Conservation (phyloP, 1,140 invertebrate genomes). For the Eriocheir sinensis region DNA sequence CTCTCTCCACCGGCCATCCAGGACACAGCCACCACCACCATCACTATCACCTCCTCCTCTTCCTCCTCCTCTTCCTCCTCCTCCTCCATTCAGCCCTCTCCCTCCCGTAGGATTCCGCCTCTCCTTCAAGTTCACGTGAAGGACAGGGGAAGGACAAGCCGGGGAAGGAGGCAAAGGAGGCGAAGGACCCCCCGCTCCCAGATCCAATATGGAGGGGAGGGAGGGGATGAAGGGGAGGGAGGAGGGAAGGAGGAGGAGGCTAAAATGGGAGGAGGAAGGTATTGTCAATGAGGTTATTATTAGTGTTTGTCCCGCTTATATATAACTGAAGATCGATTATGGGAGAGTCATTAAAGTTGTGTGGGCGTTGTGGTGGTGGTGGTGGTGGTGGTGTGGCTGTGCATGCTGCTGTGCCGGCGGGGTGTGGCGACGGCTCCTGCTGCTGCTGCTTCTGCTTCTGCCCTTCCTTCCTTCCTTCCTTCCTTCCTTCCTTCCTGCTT, state of each 20-base stretch:
- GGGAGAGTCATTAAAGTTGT: constrained; percentile 11
- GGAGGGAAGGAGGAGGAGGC: too few species aligned
- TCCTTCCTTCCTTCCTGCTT: too few species aligned
- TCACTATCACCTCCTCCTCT: background rate
- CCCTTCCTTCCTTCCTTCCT: too few species aligned
- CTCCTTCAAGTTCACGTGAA: constrained; percentile 15
- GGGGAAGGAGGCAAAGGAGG: too few species aligned
- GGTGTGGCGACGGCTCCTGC: background rate
- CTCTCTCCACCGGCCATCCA: background rate
- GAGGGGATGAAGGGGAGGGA: too few species aligned
- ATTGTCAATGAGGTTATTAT: background rate
- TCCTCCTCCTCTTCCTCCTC: background rate
- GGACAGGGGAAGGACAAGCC: background rate
- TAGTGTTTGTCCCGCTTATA: background rate
- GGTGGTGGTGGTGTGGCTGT: background rate
- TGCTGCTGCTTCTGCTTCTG: background rate
- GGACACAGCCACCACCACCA: background rate
- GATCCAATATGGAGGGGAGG: too few species aligned
- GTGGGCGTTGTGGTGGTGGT: background rate
- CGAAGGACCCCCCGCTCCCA: too few species aligned
- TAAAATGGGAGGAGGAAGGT: background rate
- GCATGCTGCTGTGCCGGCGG: background rate
- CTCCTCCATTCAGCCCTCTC: background rate
- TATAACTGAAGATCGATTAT: background rate
- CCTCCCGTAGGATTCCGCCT: constrained; percentile 2